Base-by-base conservation (phyloP, 2,113 vertebrate species). In the Microcebus ravelobensis region DNA sequence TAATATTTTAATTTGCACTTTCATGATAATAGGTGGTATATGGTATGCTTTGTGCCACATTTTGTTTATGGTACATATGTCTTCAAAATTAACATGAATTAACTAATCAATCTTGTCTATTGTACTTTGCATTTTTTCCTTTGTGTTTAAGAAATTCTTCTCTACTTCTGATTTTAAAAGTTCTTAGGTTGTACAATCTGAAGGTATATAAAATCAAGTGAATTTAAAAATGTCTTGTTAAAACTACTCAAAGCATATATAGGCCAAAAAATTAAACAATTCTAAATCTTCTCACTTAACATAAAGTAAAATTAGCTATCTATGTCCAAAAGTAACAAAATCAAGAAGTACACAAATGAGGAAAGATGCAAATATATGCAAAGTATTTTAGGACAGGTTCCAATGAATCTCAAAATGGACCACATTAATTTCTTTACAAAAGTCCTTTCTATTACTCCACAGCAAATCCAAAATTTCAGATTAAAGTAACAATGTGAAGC, bases 241-340 rank as follows among this genome's bases (percentile, higher is more conserved):
- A 87, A 61, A 86, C 61, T 34, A 86, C 29, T 84, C 29, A 55
- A 86, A 25, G 34, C 9, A 81, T 0, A 55, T 11, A 63, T 6
- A 52, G 0, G 13, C 42, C 61, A 96, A 59, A 23, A 73, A 52
- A 67, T 73, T 80, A 73, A 94, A 79, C 27, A 73, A 50, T 18
- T 94, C 61, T 71, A n/a, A 71, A 84, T 61, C 39, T 63, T 73
- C 18, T 48, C 52, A 88, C 31, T 73, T 77, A 96, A 94, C n/a
- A 39, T 57, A 27, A 92, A 63, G 21, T 71, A 57, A 86, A 86
- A 67, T 45, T 85, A 73, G 13, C 34, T n/a, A 61, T 70, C 9
- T 23, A 48, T 23, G 15, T 48, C 84, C 71, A 85, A 92, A 48
- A 77, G 5, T 63, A 85, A 55, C 31, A 84, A 89, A 34, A 82